A percentile compares a stretch with the other conserved stretches of the same genome.
Evolutionary conservation across 2,888 invertebrate genomes (phyloP).

Genomic region (Agrotis puta): DNA sequence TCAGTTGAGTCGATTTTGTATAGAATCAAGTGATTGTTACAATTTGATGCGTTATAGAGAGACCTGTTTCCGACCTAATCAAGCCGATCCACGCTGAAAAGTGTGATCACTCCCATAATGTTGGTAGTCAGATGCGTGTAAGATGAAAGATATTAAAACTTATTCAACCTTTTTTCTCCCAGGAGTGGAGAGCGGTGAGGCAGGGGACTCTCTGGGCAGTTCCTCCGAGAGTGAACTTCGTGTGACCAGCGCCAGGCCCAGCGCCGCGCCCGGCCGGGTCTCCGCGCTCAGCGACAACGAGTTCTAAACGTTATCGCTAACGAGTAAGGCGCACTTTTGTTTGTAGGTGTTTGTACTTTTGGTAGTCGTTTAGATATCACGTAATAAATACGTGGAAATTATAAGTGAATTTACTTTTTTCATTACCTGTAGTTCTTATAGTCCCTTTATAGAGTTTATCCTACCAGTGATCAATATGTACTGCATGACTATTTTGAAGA

Average conservation of each 20-base stretch:
- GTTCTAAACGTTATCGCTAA: conserved; percentile 73
- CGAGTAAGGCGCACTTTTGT: background rate
- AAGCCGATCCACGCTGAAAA: too few relatives aligned
- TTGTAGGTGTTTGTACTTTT: conserved; percentile 2
- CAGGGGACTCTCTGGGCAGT: conserved; percentile 82
- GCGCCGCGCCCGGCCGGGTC: conserved; percentile 76
- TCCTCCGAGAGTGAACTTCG: conserved; percentile 88
- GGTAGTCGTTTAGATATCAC: conserved; percentile 4
- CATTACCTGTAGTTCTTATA: background rate
- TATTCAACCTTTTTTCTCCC: background rate
- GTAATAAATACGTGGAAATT: conserved; percentile 34
- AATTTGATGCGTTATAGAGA: too few relatives aligned
- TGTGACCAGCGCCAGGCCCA: conserved; percentile 76
- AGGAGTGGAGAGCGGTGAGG: conserved; percentile 47
- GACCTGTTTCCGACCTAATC: too few relatives aligned
- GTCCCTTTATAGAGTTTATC: too few relatives aligned
- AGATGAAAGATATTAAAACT: too few relatives aligned
- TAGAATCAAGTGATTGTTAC: too few relatives aligned
- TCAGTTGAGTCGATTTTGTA: too few relatives aligned
- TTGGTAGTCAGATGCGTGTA: too few relatives aligned
- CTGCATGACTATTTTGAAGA: too few relatives aligned
- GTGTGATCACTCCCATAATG: too few relatives aligned
- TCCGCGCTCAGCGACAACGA: conserved; percentile 88
- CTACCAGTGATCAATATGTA: too few relatives aligned
- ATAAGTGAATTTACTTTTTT: conserved; percentile 8